phyloP scores from a whole-genome alignment of 2,113 vertebrate genomes.

The Pseudopipra pipra region DNA sequence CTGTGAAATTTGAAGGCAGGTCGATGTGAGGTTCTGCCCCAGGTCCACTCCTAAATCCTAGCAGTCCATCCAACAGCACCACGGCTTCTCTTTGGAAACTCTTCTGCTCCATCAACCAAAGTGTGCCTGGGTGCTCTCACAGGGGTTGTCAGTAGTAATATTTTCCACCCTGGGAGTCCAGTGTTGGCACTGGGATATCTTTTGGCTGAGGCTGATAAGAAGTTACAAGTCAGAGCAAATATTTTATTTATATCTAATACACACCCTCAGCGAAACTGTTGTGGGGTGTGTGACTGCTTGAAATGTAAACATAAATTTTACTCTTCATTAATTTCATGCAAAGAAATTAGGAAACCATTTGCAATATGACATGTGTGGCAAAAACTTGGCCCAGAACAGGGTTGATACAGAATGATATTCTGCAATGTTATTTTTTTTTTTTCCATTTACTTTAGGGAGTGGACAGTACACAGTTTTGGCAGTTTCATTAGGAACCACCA shows the following conservation, averaged over 20 bases:
- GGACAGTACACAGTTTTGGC: not conserved
- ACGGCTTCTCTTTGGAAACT: not conserved
- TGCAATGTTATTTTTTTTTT: not conserved
- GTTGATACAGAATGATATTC: not conserved
- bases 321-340: not conserved
- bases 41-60: not conserved
- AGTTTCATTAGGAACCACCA: not conserved
- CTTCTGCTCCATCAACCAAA: not conserved
- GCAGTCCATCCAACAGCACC: not conserved
- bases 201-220: not conserved
- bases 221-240: not conserved
- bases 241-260: not conserved
- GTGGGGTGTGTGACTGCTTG: not conserved
- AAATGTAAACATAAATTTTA: not conserved
- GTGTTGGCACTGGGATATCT: not conserved
- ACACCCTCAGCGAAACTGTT: not conserved
- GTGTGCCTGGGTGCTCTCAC: rapidly evolving
- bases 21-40: not conserved
- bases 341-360: not conserved
- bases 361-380: not conserved
- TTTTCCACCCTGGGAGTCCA: not conserved
- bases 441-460: not conserved
- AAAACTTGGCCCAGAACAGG: not conserved
- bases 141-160: not conserved
- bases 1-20: not conserved